These are phyloP conservation scores for Atrichornis clamosus DNA, from an alignment of 2,113 vertebrate species.

Conservation along the genomic window DNA sequence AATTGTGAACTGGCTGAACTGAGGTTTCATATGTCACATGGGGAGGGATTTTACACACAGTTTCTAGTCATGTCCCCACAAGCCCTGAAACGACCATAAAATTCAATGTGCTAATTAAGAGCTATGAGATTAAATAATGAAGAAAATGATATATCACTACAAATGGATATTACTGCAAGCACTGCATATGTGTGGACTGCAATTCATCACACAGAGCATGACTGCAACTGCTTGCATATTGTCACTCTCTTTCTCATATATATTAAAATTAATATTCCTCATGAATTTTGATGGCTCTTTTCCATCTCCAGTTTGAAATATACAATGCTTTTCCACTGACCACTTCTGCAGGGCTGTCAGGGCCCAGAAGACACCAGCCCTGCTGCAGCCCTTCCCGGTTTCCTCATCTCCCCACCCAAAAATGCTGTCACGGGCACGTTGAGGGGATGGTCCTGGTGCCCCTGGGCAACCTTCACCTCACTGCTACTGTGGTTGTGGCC, in stretches of 20 bases:
- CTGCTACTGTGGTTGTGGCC: background rate
- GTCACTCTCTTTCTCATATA: background rate
- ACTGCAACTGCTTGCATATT: background rate
- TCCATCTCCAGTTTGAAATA: background rate
- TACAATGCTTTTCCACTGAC: background rate
- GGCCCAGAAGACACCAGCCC: background rate
- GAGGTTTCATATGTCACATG: background rate
- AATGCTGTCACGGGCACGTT: fast-evolving
- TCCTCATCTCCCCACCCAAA: background rate
- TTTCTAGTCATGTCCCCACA: background rate
- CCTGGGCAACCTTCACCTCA: fast-evolving
- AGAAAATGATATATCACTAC: background rate
- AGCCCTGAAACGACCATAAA: background rate
- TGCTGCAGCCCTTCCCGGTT: fast-evolving
- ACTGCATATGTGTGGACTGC: background rate
- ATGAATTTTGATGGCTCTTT: constrained; percentile 17
- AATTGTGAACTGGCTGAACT: background rate
- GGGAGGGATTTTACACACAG: background rate
- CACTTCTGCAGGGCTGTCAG: background rate
- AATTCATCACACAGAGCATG: background rate
- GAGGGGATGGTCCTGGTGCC: too few species aligned
- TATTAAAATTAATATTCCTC: constrained; percentile 30
- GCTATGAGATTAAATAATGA: constrained; percentile 23
- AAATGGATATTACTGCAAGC: background rate
- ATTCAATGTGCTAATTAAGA: constrained; percentile 10